Percentiles rank a stretch among this genome's conserved stretches.
Evolutionary conservation across 1,140 invertebrate species (phyloP).

Genomic region (Paramacrobiotus metropolitanus): DNA sequence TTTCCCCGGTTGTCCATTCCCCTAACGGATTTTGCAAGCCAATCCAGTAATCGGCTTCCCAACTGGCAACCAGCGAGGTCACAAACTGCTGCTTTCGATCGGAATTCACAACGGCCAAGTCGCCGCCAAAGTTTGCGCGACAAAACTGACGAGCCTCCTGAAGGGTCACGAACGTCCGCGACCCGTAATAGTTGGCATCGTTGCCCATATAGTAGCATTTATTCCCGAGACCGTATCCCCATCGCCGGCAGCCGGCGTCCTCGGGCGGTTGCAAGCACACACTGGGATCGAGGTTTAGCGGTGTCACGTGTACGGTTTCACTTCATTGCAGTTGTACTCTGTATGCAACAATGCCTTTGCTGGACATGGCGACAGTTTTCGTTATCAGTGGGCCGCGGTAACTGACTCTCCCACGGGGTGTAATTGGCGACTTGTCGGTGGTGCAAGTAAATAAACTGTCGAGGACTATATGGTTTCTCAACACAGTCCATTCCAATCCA

Average conservation of each 20-base stretch:
- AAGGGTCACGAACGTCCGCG: neutral
- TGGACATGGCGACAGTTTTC: neutral
- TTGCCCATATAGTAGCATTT: neutral
- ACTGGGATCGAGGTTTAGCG: neutral
- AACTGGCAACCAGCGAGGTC: neutral
- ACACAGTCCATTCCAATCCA: no score
- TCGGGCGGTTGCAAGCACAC: neutral
- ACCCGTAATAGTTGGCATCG: neutral
- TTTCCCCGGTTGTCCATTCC: neutral
- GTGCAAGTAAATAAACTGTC: no score
- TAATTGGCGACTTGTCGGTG: no score
- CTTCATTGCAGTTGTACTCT: neutral
- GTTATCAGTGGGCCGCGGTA: no score
- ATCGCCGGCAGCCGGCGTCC: neutral
- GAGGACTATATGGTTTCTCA: no score
- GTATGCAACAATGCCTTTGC: neutral
- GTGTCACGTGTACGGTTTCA: neutral
- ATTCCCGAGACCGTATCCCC: neutral
- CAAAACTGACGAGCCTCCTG: neutral
- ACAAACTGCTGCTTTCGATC: neutral
- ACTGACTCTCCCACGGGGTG: no score
- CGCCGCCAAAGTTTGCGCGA: neutral
- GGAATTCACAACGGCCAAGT: neutral
- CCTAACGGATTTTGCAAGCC: neutral
- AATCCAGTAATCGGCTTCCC: neutral